Conservation (phyloP, 2,113 vertebrate genomes). For the Apeltes quadracus region DNA sequence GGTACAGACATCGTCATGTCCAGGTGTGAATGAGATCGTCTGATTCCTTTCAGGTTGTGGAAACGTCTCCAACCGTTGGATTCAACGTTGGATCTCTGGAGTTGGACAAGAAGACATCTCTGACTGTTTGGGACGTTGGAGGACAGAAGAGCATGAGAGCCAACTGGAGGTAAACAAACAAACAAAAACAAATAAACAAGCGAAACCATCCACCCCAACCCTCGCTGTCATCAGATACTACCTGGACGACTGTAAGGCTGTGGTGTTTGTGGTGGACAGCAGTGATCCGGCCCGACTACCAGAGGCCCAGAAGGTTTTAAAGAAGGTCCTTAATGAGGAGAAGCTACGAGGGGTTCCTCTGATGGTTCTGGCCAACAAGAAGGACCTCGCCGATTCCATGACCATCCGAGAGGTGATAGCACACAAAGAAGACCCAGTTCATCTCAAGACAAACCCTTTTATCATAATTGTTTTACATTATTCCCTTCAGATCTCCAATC, state of each 20-base stretch:
- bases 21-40: background rate
- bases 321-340: conserved; percentile 76
- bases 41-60: conserved; percentile 62
- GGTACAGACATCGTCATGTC: background rate
- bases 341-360: conserved; percentile 80
- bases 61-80: conserved; percentile 87
- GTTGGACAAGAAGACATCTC: conserved; percentile 74
- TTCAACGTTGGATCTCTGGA: conserved; percentile 87
- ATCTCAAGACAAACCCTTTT: no score
- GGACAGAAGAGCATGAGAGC: conserved; percentile 84
- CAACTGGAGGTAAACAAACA: conserved; percentile 80
- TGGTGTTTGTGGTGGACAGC: conserved; percentile 90
- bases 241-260: conserved; percentile 79
- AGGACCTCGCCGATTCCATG: conserved; percentile 81
- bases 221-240: conserved; percentile 64
- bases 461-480: no score
- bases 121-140: conserved; percentile 89
- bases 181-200: background rate
- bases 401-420: conserved; percentile 66
- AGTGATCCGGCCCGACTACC: conserved; percentile 75
- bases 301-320: conserved; percentile 78
- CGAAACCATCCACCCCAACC: background rate
- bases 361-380: conserved; percentile 92
- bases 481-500: conserved; percentile 67
- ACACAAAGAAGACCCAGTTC: background rate